Base-by-base conservation (phyloP, 2,888 invertebrate genomes). In the Rhyacophila evoluta region DNA sequence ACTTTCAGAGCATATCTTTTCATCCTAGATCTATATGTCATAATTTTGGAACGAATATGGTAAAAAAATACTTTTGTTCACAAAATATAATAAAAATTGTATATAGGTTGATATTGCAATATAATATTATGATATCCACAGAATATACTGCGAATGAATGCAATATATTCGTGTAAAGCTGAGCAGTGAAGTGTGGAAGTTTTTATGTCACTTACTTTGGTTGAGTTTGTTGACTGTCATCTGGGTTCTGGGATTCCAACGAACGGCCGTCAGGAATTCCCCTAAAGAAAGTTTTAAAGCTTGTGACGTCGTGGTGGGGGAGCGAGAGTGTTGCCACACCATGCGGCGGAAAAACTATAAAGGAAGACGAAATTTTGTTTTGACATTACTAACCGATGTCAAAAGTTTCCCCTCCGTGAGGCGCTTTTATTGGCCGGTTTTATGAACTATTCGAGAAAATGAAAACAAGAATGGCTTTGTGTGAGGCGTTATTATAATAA, bases 141-240 rank as follows among this genome's bases (percentile, higher is more conserved):
- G n/a, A n/a, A n/a, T n/a, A n/a, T n/a, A n/a, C n/a, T n/a, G n/a
- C n/a, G n/a, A 33, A 33, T 33, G 33, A 5, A 8, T 33, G 39
- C 15, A 6, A 2, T 12, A 25, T 12, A 10, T 55, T 10, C 2
- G 55, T 55, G 55, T 55, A 55, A 55, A 55, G 19, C 19, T 12
- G 25, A 12, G 19, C 15, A 19, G 19, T 19, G 25, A 19, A 55
- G 55, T 55, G 55, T 10, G 19, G 19, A 55, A 55, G 25, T 55
- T 55, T 55, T 55, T 55, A 55, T 55, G 55, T 25, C 55, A 55
- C 55, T 55, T 55, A 55, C 55, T 55, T 55, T 55, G 55, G 55
- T 55, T 55, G 55, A 55, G 19, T 55, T 25, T 25, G 55, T 19
- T 55, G 55, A 55, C 55, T 55, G 55, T 55, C 55, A 55, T 55